Conservation (phyloP, 2,888 invertebrate genomes). For the Eremobia ochroleuca region DNA sequence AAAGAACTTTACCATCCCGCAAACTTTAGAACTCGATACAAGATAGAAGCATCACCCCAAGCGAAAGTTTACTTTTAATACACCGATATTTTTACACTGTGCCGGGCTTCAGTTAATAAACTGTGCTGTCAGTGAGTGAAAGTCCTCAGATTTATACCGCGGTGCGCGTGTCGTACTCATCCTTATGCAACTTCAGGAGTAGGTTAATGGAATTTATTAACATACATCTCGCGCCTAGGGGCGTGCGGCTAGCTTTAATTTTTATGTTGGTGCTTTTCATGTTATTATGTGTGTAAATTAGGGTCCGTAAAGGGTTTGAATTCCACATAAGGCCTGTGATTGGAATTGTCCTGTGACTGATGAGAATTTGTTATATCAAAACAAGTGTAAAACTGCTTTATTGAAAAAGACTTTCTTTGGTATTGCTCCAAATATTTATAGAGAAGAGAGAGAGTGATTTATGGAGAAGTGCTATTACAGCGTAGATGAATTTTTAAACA, state of each 20-base stretch:
- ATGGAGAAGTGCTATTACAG: too few species aligned
- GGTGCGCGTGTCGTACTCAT: constrained; percentile 67
- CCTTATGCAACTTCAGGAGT: constrained; percentile 74
- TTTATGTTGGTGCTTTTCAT: constrained; percentile 15
- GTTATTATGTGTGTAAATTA: constrained; percentile 26
- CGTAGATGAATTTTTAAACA: too few species aligned
- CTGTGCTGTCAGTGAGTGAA: constrained; percentile 78
- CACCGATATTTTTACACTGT: constrained; percentile 67
- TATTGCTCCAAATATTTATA: too few species aligned
- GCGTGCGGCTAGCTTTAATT: constrained; percentile 49
- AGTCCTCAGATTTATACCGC: constrained; percentile 79
- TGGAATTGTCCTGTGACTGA: too few species aligned
- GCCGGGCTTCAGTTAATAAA: constrained; percentile 74
- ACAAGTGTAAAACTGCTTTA: too few species aligned
- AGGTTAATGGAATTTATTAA: constrained; percentile 80
- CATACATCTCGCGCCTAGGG: constrained; percentile 68
- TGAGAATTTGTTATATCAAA: too few species aligned
- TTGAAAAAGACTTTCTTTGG: too few species aligned
- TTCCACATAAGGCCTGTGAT: background rate
- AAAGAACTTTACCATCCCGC: constrained; percentile 18
- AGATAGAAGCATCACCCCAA: constrained; percentile 28
- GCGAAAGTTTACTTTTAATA: constrained; percentile 55
- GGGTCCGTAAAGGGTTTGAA: background rate
- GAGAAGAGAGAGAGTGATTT: too few species aligned
- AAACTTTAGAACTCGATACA: constrained; percentile 40